These are phyloP conservation scores for Spea bombifrons DNA, from an alignment of 2,113 vertebrate species.

Conservation along the genomic window DNA sequence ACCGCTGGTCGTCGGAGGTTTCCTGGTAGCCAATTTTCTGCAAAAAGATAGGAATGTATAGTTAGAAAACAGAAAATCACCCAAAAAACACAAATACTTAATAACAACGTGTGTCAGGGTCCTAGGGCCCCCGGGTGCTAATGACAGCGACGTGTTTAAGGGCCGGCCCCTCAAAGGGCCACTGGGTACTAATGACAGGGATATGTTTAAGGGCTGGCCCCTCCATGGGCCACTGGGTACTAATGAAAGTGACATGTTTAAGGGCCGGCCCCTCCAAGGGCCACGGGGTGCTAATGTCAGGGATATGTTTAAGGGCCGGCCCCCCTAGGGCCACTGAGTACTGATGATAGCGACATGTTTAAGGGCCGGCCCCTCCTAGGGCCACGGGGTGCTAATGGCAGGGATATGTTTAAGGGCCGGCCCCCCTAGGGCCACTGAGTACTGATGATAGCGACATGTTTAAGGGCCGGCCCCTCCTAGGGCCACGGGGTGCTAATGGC, in stretches of 20 bases:
- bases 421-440: not conserved
- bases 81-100: not conserved
- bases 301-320: not conserved
- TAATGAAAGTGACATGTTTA: not conserved
- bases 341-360: not conserved
- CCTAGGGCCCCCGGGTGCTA: not conserved
- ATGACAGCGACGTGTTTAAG: too few relatives aligned
- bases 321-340: not conserved
- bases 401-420: not conserved
- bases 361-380: too few relatives aligned
- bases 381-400: too few relatives aligned
- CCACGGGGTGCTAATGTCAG: not conserved
- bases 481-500: too few relatives aligned
- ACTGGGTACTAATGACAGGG: too few relatives aligned
- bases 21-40: slow-evolving; percentile 31
- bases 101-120: not conserved
- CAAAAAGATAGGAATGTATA: not conserved
- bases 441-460: not conserved
- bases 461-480: too few relatives aligned
- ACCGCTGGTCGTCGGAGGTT: not conserved
- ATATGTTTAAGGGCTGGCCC: not conserved
- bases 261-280: not conserved
- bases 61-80: not conserved
- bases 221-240: too few relatives aligned
- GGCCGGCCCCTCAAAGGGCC: too few relatives aligned